Conservation (phyloP, 2,888 invertebrate genomes). For the Amaurobius ferox region DNA sequence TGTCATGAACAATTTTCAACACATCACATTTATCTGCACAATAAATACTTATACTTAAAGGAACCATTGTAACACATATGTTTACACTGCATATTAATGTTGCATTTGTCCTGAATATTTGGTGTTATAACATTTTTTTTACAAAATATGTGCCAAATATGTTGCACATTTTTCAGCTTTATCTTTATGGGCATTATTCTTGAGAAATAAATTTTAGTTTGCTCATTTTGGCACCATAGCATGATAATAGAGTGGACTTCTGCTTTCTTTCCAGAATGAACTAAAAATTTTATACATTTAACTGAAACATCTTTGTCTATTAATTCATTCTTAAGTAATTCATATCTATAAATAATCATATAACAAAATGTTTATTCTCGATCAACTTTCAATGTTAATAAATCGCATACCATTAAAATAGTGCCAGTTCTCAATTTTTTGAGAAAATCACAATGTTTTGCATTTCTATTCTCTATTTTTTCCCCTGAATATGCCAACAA, state of each 20-base stretch:
- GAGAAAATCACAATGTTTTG: no score
- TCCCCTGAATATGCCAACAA: no score
- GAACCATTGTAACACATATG: neutral
- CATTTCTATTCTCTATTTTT: no score
- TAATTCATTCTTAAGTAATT: no score
- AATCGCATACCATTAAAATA: no score
- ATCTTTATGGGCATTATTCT: neutral
- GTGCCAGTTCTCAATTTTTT: no score
- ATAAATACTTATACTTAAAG: neutral
- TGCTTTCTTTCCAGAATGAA: no score
- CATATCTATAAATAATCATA: no score
- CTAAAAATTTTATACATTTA: no score
- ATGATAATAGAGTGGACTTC: neutral
- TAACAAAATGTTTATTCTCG: no score
- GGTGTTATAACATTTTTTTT: conserved; percentile 1
- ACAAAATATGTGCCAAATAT: conserved; percentile 51
- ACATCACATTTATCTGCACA: neutral
- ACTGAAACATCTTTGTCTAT: no score
- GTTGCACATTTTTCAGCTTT: conserved; percentile 29
- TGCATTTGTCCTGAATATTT: conserved; percentile 29
- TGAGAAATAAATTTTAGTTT: neutral
- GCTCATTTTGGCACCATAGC: neutral
- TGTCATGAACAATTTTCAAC: neutral
- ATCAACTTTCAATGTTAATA: no score
- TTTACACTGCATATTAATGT: conserved; percentile 46